Evolutionary conservation across 1,140 invertebrate species (phyloP).

Genomic region (Metaphire vulgaris): DNA sequence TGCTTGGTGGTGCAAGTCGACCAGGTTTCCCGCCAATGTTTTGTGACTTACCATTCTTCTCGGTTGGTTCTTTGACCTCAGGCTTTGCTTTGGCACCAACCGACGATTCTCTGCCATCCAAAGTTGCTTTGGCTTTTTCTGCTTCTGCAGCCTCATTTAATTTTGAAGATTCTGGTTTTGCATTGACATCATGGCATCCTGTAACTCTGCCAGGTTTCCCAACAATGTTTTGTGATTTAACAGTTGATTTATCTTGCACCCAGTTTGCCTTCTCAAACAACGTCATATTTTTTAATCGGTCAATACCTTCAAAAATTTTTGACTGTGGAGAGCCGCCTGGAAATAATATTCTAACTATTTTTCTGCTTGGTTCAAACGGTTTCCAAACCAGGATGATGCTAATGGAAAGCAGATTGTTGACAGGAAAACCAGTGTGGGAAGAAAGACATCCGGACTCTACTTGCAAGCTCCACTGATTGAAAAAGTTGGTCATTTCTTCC

Average conservation of each 20-base stretch:
- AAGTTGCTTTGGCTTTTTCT: too few relatives aligned
- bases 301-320: not conserved
- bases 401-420: not conserved
- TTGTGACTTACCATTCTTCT: too few relatives aligned
- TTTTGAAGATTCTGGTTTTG: too few relatives aligned
- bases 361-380: not conserved
- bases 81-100: too few relatives aligned
- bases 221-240: too few relatives aligned
- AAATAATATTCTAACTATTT: not conserved
- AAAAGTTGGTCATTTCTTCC: constrained; percentile 83
- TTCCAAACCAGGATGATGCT: not conserved
- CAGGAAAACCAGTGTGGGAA: not conserved
- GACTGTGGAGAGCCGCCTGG: constrained; percentile 41
- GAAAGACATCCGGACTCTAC: constrained; percentile 60
- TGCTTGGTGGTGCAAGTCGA: not conserved
- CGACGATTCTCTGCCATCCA: too few relatives aligned
- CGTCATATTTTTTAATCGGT: not conserved
- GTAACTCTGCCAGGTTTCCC: not conserved
- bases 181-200: not conserved
- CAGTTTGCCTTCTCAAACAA: not conserved
- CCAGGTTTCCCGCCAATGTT: too few relatives aligned
- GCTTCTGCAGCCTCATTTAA: too few relatives aligned
- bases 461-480: constrained; percentile 73
- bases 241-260: too few relatives aligned
- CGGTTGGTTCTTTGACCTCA: too few relatives aligned